Base-by-base conservation (phyloP, 2,797 vertebrate species). In the Yasuhikotakia modesta region DNA sequence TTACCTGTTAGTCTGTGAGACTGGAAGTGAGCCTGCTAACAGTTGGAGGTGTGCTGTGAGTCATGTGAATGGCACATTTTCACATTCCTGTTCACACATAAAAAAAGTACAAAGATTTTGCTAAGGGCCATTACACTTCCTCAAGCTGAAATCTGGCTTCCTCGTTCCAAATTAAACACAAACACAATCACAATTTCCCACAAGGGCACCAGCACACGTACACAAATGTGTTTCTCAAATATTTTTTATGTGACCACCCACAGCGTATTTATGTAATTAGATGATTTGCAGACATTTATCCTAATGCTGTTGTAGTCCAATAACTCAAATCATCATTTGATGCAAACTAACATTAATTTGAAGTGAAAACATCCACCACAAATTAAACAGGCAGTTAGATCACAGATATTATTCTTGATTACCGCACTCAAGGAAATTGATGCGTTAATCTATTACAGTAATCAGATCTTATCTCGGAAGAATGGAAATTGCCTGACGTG, bases 81-180 rank as follows among this genome's bases (percentile, higher is more conserved):
- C 16, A 77, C 27, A 70, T 50, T 77, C 27, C 66, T 70, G 55
- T 60, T 76, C 22, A 67, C 24, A 46, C 64, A 32, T 48, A 58
- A 50, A 13, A 69, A 60, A 48, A 68, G 19, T 24, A 39, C 46
- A 48, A 77, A 19, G 8, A 58, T 68, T 45, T 76, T n/a, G 50
- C 21, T 46, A 32, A 13, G n/a, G 53, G 43, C 39, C 53, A 60
- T 46, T 46, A 30, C 12, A 32, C 21, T 60, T 60, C n/a, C 19
- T 27, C 5, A 66, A 43, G 13, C 10, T 4, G 17, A 68, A 68
- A 21, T 45, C 24, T 55, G 50, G 11, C 32, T 27, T 75, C 35
- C 7, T 27, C 12, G 5, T 17, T 19, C 39, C 27, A 30, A 27
- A 66, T 45, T 14, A 19, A 39, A 1, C 8, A 1, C 45, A 66